These are phyloP conservation scores for Anthoptus insignis DNA, from an alignment of 2,888 invertebrate genomes.

Conservation along the genomic window DNA sequence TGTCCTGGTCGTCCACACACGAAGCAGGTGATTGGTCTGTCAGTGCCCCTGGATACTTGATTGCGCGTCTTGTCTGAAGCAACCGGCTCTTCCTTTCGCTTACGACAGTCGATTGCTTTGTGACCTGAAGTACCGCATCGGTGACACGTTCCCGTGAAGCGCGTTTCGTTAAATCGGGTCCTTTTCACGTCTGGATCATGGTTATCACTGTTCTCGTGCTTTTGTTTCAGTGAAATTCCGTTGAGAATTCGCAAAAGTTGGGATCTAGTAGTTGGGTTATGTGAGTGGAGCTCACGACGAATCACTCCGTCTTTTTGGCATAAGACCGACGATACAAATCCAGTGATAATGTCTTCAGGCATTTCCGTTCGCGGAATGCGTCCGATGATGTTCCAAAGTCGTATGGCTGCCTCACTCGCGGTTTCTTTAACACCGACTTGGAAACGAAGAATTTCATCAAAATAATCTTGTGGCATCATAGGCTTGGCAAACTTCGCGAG, in stretches of 20 bases:
- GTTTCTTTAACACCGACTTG: conserved; percentile 1
- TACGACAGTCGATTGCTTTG: not conserved
- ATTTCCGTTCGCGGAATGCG: conserved; percentile 13
- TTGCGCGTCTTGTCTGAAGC: too few species aligned
- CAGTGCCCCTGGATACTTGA: too few species aligned
- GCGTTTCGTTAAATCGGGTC: not conserved
- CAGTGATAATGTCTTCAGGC: conserved; percentile 10
- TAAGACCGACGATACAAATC: conserved; percentile 10
- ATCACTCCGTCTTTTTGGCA: conserved; percentile 4
- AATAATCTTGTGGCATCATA: conserved; percentile 45
- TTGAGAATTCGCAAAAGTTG: conserved; percentile 6
- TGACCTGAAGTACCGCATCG: not conserved
- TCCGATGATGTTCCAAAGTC: conserved; percentile 11
- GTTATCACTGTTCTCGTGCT: too few species aligned
- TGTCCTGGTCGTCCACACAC: not conserved
- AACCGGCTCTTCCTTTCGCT: not conserved
- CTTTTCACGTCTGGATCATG: too few species aligned
- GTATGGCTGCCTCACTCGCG: not conserved
- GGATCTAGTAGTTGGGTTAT: not conserved
- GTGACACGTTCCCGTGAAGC: not conserved
- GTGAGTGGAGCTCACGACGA: conserved; percentile 13
- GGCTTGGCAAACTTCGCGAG: conserved; percentile 46
- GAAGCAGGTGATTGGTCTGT: not conserved
- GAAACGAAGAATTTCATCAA: conserved; percentile 41
- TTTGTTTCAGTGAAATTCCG: not conserved